Base-by-base conservation (phyloP, 2,888 invertebrate species). In the Erynnis tages region DNA sequence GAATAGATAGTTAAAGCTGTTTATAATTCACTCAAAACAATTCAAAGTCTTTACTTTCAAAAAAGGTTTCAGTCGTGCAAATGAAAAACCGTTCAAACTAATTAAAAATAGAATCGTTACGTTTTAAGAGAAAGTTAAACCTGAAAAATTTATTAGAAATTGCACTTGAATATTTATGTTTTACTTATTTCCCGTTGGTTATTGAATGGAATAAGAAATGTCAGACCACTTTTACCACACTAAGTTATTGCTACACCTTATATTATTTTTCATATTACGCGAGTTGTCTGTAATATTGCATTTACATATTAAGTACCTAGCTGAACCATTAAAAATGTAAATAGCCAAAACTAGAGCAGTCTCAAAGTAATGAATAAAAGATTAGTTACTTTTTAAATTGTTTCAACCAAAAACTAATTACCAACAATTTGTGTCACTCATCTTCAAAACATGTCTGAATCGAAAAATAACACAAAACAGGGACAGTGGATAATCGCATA, bases 271-370 rank as follows among this genome's bases (percentile, higher is more conserved):
- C 27, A 50, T 29, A 35, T 52, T 44, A 16, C 44, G 34, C 19
- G 29, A 52, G 37, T 43, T 44, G 37, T 37, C 35, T 52, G 27
- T 30, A 44, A 52, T 44, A 17, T 29, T 43, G 27, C 27, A 43
- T 52, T 50, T 44, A 29, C 44, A 16, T 44, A 44, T 44, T 29
- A 50, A 16, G 4, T 14, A 17, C 30, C 30, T 30, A 48, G 14
- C 30, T 23, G 23, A 14, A 38, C 23, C 25, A 41, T 27, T 29
- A 49, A 34, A 25, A 49, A 49, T 27, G 32, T 41, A 13, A 21
- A 43, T 30, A 13, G 7, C 6, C 5, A 8, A 10, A 37, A 40
- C 16, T 32, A 37, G 29, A 32, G 10, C 25, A 17, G 6, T 40
- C 21, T 13, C 6, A 17, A 29, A 27, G n/a, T 4, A 21, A 45